phyloP scores from a whole-genome alignment of 2,888 invertebrate genomes.

The Campopleginae sp. region DNA sequence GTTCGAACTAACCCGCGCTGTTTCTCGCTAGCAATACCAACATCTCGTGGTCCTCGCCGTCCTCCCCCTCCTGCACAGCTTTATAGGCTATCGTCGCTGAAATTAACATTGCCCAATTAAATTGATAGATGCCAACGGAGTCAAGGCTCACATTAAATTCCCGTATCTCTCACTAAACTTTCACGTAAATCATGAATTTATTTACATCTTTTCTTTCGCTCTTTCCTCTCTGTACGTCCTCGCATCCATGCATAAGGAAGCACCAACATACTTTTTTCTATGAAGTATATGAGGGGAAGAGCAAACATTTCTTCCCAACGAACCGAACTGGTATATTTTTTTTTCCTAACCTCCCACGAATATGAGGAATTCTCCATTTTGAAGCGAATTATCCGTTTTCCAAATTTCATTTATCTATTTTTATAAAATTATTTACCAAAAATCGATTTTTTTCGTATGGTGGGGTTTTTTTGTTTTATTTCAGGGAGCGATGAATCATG shows the following conservation, averaged over 20 bases:
- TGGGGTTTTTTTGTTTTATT: slow-evolving; percentile 77
- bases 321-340: too few species aligned
- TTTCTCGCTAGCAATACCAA: slow-evolving; percentile 81
- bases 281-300: neutral
- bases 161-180: slow-evolving; percentile 76
- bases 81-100: slow-evolving; percentile 84
- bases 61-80: slow-evolving; percentile 73
- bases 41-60: slow-evolving; percentile 5
- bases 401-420: neutral
- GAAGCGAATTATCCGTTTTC: too few species aligned
- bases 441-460: too few species aligned
- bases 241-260: neutral
- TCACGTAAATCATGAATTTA: slow-evolving; percentile 73
- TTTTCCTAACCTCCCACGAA: too few species aligned
- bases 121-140: slow-evolving; percentile 82
- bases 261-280: neutral
- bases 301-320: neutral
- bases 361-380: too few species aligned
- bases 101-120: slow-evolving; percentile 84
- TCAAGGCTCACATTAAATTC: slow-evolving; percentile 80
- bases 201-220: slow-evolving; percentile 18
- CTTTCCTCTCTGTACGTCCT: neutral
- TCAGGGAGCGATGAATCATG: slow-evolving; percentile 76
- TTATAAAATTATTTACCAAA: neutral
- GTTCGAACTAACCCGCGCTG: slow-evolving; percentile 76